Percentiles rank a stretch among this genome's conserved stretches.
Evolutionary conservation across 30 jellyfish, hydroid and myxozoan genomes (phyloP).

Genomic region (Pelagia noctiluca): DNA sequence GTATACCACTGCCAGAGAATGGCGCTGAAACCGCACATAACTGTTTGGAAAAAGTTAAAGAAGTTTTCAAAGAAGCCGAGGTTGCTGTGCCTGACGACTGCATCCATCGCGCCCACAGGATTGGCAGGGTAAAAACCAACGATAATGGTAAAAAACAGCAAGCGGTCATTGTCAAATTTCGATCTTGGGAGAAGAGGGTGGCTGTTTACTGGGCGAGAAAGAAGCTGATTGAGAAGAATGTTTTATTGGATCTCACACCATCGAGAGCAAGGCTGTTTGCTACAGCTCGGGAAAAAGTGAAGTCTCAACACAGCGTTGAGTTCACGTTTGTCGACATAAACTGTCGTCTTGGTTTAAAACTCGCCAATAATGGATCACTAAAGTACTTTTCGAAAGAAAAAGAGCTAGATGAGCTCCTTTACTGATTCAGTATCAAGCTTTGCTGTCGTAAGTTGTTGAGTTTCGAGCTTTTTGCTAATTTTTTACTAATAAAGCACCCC

Average conservation of each 20-base stretch:
- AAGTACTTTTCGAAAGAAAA: slow-evolving; percentile 51
- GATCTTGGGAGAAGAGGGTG: slow-evolving; percentile 63
- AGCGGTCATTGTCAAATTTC: slow-evolving; percentile 37
- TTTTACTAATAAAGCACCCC: too few species aligned
- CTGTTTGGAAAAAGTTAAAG: slow-evolving; percentile 33
- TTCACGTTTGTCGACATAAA: slow-evolving; percentile 35
- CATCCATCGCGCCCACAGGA: slow-evolving; percentile 59
- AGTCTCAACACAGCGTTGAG: slow-evolving; percentile 52
- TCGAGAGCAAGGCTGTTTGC: slow-evolving; percentile 49
- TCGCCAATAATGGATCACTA: slow-evolving; percentile 47
- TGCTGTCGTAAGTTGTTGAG: too few species aligned
- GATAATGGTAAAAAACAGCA: slow-evolving; percentile 47
- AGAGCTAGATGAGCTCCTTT: slow-evolving; percentile 41
- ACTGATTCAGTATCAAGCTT: slow-evolving; percentile 12
- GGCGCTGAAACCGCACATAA: slow-evolving; percentile 48
- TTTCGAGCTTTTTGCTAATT: too few species aligned
- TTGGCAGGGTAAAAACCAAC: slow-evolving; percentile 53
- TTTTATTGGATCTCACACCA: slow-evolving; percentile 50
- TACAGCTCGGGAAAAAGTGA: slow-evolving; percentile 57
- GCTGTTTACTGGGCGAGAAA: slow-evolving; percentile 41
- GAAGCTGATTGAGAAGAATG: slow-evolving; percentile 38
- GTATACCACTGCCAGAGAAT: slow-evolving; percentile 52
- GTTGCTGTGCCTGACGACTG: slow-evolving; percentile 62
- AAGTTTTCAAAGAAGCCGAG: slow-evolving; percentile 28
- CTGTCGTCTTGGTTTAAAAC: slow-evolving; percentile 57